A percentile compares a stretch with the other conserved stretches of the same genome.
These are phyloP conservation scores for Cataglyphis hispanica DNA, from an alignment of 1,140 invertebrate genomes.

Conservation along the genomic window DNA sequence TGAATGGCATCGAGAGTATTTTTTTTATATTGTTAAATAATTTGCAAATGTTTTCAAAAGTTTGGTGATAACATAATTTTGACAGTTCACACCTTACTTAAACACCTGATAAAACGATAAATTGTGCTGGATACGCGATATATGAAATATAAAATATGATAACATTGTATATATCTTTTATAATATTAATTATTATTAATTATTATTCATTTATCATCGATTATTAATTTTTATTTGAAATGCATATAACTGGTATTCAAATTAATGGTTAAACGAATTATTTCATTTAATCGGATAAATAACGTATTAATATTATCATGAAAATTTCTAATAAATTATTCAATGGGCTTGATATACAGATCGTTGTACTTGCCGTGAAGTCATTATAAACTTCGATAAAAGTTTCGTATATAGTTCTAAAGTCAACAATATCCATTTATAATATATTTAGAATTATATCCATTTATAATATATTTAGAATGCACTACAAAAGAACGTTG, in stretches of 20 bases:
- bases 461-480: slow-evolving; percentile 22
- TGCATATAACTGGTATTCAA: not conserved
- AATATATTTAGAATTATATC: slow-evolving; percentile 14
- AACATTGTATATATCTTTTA: not conserved
- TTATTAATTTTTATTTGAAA: slow-evolving; percentile 9
- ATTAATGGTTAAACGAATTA: not conserved
- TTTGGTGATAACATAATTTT: not conserved
- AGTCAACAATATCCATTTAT: slow-evolving; percentile 16
- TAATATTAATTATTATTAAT: not conserved
- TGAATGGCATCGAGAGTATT: not conserved
- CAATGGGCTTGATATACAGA: not conserved
- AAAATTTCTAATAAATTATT: not conserved
- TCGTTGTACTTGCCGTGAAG: not conserved
- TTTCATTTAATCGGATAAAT: not conserved
- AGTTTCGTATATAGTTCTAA: not conserved
- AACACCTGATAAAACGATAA: not conserved
- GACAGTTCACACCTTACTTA: not conserved
- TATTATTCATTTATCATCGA: not conserved
- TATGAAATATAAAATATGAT: not conserved
- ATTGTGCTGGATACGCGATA: not conserved
- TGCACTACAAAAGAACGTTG: not conserved
- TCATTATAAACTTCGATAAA: slow-evolving; percentile 4
- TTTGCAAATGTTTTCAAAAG: not conserved
- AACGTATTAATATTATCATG: not conserved
- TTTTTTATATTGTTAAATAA: not conserved